A percentile compares a stretch with the other conserved stretches of the same genome.
Conservation (phyloP, 2,797 vertebrate species). For the Hylomyscus alleni region DNA sequence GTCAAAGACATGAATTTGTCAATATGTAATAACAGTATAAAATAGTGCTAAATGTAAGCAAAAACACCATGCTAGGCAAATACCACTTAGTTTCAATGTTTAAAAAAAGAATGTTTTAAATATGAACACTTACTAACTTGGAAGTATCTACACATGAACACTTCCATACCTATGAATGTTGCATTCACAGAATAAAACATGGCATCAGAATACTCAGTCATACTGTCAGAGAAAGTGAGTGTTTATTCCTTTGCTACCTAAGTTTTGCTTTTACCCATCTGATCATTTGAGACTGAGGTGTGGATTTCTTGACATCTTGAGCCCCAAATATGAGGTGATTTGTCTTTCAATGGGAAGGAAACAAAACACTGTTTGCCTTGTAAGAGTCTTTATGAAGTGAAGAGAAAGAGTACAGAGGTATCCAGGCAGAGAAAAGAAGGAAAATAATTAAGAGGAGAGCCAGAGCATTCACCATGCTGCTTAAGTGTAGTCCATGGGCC, state of each 20-base stretch:
- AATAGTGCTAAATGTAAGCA: slow-evolving; percentile 8
- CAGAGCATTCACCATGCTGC: neutral
- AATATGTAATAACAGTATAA: slow-evolving; percentile 11
- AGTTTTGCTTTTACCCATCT: neutral
- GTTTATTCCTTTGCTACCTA: neutral
- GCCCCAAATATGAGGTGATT: neutral
- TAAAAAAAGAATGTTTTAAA: slow-evolving; percentile 54
- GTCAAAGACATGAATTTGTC: neutral
- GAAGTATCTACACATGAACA: neutral
- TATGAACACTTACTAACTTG: neutral
- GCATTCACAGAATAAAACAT: neutral
- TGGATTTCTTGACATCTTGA: neutral
- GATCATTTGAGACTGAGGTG: neutral
- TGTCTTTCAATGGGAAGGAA: slow-evolving; percentile 3
- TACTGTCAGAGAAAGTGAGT: neutral
- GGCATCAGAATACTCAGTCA: neutral
- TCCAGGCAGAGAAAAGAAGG: neutral
- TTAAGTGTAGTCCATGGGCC: too few relatives aligned
- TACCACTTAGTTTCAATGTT: neutral
- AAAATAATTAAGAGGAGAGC: neutral
- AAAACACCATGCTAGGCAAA: neutral
- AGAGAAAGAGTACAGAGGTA: neutral
- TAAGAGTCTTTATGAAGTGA: neutral
- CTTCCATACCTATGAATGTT: rapidly evolving
- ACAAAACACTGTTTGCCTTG: neutral